Evolutionary conservation across 2,797 vertebrate genomes (phyloP), one percentile per base, ranked within the genome.

Genomic region (Margarornis squamiger): DNA sequence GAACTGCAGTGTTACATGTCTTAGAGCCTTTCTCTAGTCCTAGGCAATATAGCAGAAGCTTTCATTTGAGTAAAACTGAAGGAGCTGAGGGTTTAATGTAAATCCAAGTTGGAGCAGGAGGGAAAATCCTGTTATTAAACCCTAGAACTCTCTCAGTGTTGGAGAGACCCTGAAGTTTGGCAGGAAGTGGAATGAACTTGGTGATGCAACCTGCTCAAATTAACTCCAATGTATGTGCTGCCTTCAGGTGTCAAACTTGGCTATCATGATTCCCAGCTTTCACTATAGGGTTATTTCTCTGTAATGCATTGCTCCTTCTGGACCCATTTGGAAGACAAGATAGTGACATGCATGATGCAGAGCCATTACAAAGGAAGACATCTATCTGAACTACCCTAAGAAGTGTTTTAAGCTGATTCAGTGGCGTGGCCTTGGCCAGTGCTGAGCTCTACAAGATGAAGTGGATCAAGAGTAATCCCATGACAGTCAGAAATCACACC

Each of bases 1-100:
- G 30, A 8, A 66, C 43, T 54, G 41, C 32, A 68, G 20, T 0
- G 0, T 62, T 55, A 6, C 2, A 0, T 18, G 6, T 22, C 52
- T 27, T 34, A 9, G n/a, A 73, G 34, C 7, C 32, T 36, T 86
- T 17, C 15, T 51, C 16, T 55, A 18, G 61, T 63, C 39, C 29
- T 22, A 32, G 29, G 29, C 39, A 63, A 63, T 43, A 32, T 21
- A 32, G 61, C 61, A 63, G 30, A 62, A 63, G 20, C 61, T 43
- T 63, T 32, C 65, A 21, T 49, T 65, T 91, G n/a, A 66, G 51
- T 41, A 55, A 85, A 49, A 68, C 13, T 1, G 0, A 59, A 29
- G 48, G 48, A 72, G 54, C 12, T 8, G 30, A 62, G 45, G 26
- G 20, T 45, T n/a, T 81, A 58, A 63, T 3, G 1, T n/a, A 66